These are phyloP conservation scores for Piliocolobus tephrosceles DNA, from an alignment of 2,113 vertebrate species.

Conservation along the genomic window DNA sequence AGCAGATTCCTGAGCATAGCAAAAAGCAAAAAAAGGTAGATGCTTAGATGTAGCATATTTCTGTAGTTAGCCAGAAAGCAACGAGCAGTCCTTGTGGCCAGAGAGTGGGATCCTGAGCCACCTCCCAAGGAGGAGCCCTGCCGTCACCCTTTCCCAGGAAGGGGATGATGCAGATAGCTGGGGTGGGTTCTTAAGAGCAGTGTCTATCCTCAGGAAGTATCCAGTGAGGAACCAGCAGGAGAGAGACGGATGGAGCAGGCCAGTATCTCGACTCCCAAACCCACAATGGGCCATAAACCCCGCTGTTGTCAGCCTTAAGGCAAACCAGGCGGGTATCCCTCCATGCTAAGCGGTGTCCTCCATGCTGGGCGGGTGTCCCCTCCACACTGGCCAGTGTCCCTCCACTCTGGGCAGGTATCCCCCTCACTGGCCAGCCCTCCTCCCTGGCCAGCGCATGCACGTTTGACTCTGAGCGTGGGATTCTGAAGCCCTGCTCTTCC, in stretches of 20 bases:
- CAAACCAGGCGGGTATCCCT: background rate
- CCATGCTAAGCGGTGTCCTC: no score
- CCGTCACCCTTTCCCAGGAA: background rate
- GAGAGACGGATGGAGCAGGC: rapidly evolving
- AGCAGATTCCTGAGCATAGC: background rate
- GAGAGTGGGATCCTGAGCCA: background rate
- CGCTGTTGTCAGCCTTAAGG: background rate
- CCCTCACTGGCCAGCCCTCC: background rate
- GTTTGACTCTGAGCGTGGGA: no score
- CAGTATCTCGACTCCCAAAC: background rate
- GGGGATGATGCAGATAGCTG: rapidly evolving
- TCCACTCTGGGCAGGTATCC: background rate
- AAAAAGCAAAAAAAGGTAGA: background rate
- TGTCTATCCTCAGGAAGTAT: background rate
- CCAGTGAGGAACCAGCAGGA: background rate
- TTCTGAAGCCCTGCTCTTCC: background rate
- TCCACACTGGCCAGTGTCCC: no score
- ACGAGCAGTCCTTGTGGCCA: rapidly evolving
- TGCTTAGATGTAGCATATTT: rapidly evolving
- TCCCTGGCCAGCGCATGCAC: background rate
- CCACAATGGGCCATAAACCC: background rate
- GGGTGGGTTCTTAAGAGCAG: no score
- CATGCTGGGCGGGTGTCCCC: no score
- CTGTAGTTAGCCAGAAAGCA: background rate
- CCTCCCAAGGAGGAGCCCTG: background rate